These are phyloP conservation scores for Enteromius anoplus DNA, from an alignment of 2,797 vertebrate species.

Conservation along the genomic window DNA sequence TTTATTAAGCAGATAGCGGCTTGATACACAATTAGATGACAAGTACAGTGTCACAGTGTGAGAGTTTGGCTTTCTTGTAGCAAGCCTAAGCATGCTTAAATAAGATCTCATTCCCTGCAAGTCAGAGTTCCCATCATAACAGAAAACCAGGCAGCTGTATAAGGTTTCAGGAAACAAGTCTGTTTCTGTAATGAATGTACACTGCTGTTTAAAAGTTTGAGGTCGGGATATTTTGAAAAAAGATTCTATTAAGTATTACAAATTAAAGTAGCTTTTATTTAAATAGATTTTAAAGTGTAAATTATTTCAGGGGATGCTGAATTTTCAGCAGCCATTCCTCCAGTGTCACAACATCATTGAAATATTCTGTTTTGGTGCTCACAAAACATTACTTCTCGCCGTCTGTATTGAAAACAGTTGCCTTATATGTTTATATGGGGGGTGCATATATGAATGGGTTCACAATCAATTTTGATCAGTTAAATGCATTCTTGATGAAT, in stretches of 20 bases:
- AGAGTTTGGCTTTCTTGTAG: neutral
- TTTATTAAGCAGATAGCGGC: constrained; percentile 9
- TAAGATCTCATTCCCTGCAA: constrained; percentile 6
- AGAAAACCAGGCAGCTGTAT: neutral
- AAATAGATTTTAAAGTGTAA: neutral
- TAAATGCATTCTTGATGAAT: neutral
- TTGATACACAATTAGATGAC: neutral
- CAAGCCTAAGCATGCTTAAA: neutral
- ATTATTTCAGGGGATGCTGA: neutral
- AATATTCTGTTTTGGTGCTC: neutral
- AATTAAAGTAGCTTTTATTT: neutral
- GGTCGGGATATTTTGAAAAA: neutral
- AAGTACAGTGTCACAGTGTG: constrained; percentile 5
- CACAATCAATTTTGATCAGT: neutral
- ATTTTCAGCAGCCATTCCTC: neutral
- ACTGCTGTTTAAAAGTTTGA: neutral
- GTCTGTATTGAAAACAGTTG: neutral
- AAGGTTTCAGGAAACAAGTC: neutral
- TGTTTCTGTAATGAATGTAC: neutral
- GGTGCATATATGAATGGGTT: neutral
- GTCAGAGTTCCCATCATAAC: neutral
- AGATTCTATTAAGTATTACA: neutral
- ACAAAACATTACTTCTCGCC: neutral
- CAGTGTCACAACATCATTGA: neutral
- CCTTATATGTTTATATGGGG: no score